Evolutionary conservation across 2,113 vertebrate species (phyloP).

Genomic region (Cryptotis parvus): DNA sequence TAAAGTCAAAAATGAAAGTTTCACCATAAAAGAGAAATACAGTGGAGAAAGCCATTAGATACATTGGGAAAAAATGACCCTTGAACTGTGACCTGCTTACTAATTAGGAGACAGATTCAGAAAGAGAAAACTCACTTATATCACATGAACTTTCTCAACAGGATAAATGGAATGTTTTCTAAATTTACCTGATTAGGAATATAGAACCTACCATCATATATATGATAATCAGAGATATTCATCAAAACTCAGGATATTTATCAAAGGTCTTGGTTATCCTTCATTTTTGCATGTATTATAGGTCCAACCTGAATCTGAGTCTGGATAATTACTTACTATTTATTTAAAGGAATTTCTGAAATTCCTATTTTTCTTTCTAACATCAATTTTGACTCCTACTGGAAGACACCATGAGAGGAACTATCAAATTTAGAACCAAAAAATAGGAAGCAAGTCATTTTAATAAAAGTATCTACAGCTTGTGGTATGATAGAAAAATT

Average conservation of each 20-base stretch:
- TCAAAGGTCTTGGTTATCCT: conserved; percentile 2
- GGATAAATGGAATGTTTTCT: conserved; percentile 9
- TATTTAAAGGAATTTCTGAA: neutral
- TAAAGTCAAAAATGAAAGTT: conserved; percentile 36
- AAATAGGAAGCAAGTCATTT: neutral
- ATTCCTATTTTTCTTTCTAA: neutral
- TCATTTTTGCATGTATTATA: neutral
- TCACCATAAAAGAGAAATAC: conserved; percentile 37
- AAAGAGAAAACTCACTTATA: neutral
- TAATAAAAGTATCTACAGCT: neutral
- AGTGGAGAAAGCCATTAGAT: neutral
- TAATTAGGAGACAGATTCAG: conserved; percentile 49
- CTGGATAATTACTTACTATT: neutral
- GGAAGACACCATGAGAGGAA: neutral
- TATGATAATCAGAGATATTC: neutral
- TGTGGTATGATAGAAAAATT: neutral
- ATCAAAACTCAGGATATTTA: neutral
- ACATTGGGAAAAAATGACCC: conserved; percentile 35
- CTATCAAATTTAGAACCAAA: neutral
- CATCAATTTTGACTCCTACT: neutral
- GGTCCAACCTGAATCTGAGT: neutral
- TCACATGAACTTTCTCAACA: neutral
- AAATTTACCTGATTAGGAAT: neutral
- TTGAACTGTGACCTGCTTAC: conserved; percentile 6
- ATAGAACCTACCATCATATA: neutral